Percentiles rank a stretch among this genome's conserved stretches.
Evolutionary conservation across 2,797 vertebrate species (phyloP).

Genomic region (Hippoglossus hippoglossus): DNA sequence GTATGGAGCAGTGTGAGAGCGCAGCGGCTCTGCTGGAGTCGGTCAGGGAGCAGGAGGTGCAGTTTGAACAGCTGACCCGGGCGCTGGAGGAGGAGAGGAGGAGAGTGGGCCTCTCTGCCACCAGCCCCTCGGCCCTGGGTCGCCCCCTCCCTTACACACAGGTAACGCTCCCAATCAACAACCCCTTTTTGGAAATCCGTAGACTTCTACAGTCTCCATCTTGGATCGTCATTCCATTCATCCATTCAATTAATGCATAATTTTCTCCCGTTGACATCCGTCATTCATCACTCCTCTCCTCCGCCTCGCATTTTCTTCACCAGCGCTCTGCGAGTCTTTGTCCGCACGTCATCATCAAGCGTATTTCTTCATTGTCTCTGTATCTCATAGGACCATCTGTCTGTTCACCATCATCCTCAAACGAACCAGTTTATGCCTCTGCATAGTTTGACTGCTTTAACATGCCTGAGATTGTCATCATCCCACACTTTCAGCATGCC

Average conservation of each 20-base stretch:
- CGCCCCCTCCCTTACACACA: conserved; percentile 92
- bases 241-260: conserved; percentile 17
- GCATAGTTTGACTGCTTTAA: conserved; percentile 43
- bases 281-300: conserved; percentile 32
- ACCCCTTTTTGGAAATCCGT: conserved; percentile 6
- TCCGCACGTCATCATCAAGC: background rate
- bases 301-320: conserved; percentile 21
- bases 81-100: conserved; percentile 99
- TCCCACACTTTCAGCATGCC: conserved; percentile 59
- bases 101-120: conserved; percentile 93
- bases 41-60: conserved; percentile 99
- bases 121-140: conserved; percentile 89
- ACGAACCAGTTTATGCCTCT: conserved; percentile 18
- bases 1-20: conserved; percentile 93
- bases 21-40: conserved; percentile 99
- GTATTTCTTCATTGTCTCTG: conserved; percentile 6
- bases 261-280: conserved; percentile 22
- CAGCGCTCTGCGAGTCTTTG: conserved; percentile 11
- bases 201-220: background rate
- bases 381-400: conserved; percentile 26
- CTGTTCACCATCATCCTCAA: conserved; percentile 27
- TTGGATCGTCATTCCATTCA: conserved; percentile 35
- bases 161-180: conserved; percentile 85
- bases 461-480: conserved; percentile 54
- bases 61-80: conserved; percentile 99